Percentiles rank a stretch among this genome's conserved stretches.
These are phyloP conservation scores for Stigmatopora argus DNA, from an alignment of 2,113 vertebrate genomes.

Conservation along the genomic window DNA sequence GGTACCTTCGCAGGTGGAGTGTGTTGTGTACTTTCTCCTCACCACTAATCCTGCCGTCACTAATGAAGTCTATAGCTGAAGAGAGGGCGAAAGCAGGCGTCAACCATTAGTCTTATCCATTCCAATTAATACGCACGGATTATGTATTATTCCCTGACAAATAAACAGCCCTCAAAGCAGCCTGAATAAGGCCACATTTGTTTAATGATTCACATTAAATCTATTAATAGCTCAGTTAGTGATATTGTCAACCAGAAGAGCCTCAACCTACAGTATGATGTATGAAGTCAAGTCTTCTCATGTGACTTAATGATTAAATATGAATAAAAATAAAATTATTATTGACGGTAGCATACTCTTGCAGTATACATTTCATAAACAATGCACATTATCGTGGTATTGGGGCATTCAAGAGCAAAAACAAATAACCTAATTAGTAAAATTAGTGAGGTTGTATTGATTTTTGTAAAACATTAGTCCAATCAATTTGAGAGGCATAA, in stretches of 20 bases:
- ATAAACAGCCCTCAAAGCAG: constrained; percentile 64
- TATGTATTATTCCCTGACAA: constrained; percentile 74
- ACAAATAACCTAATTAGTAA: constrained; percentile 64
- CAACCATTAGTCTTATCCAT: constrained; percentile 69
- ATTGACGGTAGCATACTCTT: constrained; percentile 47
- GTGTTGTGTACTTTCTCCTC: constrained; percentile 55
- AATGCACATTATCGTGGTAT: constrained; percentile 62
- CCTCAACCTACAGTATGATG: constrained; percentile 37
- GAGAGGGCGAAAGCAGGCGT: constrained; percentile 56
- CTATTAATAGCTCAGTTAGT: constrained; percentile 59
- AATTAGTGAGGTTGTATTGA: constrained; percentile 64
- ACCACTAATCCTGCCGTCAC: constrained; percentile 67
- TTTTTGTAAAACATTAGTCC: constrained; percentile 54
- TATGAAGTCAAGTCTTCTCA: constrained; percentile 16
- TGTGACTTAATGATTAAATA: constrained; percentile 29
- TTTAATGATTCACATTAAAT: constrained; percentile 63
- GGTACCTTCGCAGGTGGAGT: constrained; percentile 51
- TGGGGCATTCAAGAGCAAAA: constrained; percentile 55
- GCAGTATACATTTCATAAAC: constrained; percentile 64
- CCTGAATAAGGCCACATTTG: constrained; percentile 66
- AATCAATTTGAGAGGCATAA: constrained; percentile 59
- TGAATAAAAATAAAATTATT: constrained; percentile 34
- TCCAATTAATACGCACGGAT: constrained; percentile 69
- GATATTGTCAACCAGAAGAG: constrained; percentile 36
- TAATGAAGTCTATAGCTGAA: constrained; percentile 70